Base-by-base conservation (phyloP, 2,888 invertebrate genomes). In the Lapara coniferarum region DNA sequence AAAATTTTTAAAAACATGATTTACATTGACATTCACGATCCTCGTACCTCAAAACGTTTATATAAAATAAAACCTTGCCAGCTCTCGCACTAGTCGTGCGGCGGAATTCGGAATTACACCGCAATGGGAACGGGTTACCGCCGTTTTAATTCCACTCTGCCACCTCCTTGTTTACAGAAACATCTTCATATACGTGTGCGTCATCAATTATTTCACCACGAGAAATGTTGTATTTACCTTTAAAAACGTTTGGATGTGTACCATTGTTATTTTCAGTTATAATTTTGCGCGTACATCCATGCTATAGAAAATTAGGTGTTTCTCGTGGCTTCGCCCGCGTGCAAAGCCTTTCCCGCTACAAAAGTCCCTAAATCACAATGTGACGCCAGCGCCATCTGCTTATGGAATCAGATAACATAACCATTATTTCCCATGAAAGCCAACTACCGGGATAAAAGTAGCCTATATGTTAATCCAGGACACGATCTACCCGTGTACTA, bases 81-180 rank as follows among this genome's bases (percentile, higher is more conserved):
- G 53, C 68, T 68, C 59, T 19, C 44, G 72, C 75, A 78, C 78
- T 73, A 74, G 76, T 75, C 71, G 51, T 44, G 59, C 55, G 44
- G 37, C 52, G 84, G 82, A 85, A 85, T 85, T 83, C 76, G 76
- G 77, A 82, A 84, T 84, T 83, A 82, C 81, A 68, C 82, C 81
- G 76, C 83, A 78, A 75, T 72, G 70, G 78, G 73, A 81, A 81
- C 76, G 79, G 79, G 72, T 77, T 76, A 74, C 74, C 75, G 72
- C 76, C 75, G 72, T 79, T 81, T 81, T 83, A 81, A 81, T 81
- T 78, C 79, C 74, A 73, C 73, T 79, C 74, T 71, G n/a, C 30
- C 59, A 71, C 71, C 74, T 71, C 73, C 73, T 71, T 75, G 75
- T 77, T 74, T 77, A 77, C 73, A 69, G n/a, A 55, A 55, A 57